A percentile compares a stretch with the other conserved stretches of the same genome.
Evolutionary conservation across 2,113 vertebrate genomes (phyloP).

Genomic region (Poeciliopsis turrubarensis): DNA sequence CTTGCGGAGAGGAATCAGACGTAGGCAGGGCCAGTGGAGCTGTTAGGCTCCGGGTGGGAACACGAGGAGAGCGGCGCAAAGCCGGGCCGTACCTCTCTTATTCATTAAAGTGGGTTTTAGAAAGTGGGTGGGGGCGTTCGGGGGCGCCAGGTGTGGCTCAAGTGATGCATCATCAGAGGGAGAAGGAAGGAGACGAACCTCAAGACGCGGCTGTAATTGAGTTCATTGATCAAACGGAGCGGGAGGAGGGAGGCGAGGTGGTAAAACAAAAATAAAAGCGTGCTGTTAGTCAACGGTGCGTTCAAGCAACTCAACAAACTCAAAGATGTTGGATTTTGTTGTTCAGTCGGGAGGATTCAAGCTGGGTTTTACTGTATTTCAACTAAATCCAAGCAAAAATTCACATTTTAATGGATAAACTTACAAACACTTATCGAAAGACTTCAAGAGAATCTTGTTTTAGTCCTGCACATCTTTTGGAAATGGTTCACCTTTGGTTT

Average conservation of each 20-base stretch:
- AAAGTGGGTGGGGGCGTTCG: conserved; percentile 55
- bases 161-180: conserved; percentile 80
- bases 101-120: conserved; percentile 83
- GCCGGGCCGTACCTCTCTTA: conserved; percentile 66
- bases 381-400: background rate
- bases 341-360: conserved; percentile 3
- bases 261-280: conserved; percentile 12
- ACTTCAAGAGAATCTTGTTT: background rate
- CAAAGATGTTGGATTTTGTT: conserved; percentile 13
- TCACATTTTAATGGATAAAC: background rate
- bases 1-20: conserved; percentile 89
- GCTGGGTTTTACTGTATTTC: conserved; percentile 4
- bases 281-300: conserved; percentile 48
- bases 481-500: background rate
- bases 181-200: conserved; percentile 69
- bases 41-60: conserved; percentile 36
- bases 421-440: no score
- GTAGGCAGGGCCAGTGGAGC: conserved; percentile 73
- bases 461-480: background rate
- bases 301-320: conserved; percentile 52
- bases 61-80: conserved; percentile 19
- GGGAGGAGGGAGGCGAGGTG: conserved; percentile 12
- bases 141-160: conserved; percentile 76
- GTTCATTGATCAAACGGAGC: conserved; percentile 88
- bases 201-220: conserved; percentile 85